Conservation (phyloP, 30 jellyfish, hydroid and myxozoan species). For the Aurelia sp. region DNA sequence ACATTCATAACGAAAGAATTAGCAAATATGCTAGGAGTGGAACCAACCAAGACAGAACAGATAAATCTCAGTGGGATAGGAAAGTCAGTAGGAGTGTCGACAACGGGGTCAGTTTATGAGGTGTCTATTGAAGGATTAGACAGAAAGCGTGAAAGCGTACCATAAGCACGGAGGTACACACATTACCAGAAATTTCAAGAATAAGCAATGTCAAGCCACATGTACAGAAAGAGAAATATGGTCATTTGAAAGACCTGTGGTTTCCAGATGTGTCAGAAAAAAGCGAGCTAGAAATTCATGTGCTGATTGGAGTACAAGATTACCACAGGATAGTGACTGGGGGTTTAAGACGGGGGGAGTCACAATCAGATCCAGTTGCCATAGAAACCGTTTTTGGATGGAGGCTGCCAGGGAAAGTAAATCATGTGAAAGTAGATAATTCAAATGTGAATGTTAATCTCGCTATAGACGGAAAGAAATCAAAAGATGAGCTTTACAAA, state of each 20-base stretch:
- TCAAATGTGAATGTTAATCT: constrained; percentile 10
- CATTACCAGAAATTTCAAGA: constrained; percentile 28
- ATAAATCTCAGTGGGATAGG: constrained; percentile 30
- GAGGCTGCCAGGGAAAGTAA: constrained; percentile 37
- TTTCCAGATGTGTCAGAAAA: constrained; percentile 49
- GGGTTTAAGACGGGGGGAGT: constrained; percentile 27
- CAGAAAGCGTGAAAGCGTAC: constrained; percentile 17
- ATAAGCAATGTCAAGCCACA: constrained; percentile 35
- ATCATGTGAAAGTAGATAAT: not conserved
- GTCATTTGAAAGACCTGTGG: constrained; percentile 19
- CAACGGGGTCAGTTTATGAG: constrained; percentile 42
- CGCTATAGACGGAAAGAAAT: not conserved
- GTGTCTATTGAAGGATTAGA: not conserved
- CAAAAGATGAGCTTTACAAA: not conserved
- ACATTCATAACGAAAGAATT: constrained; percentile 31
- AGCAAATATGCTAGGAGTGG: constrained; percentile 34
- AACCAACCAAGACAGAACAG: constrained; percentile 16
- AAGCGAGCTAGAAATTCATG: constrained; percentile 17
- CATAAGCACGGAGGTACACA: constrained; percentile 54
- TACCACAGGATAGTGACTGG: constrained; percentile 13
- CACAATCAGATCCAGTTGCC: constrained; percentile 31
- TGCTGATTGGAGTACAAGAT: constrained; percentile 25
- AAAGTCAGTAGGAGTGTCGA: constrained; percentile 7
- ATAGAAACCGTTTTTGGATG: constrained; percentile 32
- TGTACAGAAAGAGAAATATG: constrained; percentile 12